Conservation (phyloP, 1,140 invertebrate species). For the Caerostris extrusa region DNA sequence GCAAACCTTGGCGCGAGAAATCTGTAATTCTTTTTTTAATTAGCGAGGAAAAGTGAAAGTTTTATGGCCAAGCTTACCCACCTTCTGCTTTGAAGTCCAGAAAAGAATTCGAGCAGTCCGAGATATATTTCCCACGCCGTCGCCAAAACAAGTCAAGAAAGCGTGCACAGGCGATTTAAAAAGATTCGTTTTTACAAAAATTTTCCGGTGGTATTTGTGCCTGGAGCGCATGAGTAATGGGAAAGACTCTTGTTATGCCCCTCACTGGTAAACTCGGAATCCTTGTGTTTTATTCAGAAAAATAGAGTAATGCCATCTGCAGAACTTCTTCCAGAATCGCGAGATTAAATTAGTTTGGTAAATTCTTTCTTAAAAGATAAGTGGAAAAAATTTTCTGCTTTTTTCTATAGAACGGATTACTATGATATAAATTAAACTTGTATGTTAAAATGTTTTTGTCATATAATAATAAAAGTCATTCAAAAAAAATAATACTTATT, state of each 20-base stretch:
- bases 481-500: too few relatives aligned
- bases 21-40: constrained; percentile 74
- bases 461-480: too few relatives aligned
- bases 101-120: constrained; percentile 1
- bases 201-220: background rate
- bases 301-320: background rate
- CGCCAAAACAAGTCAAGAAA: background rate
- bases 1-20: constrained; percentile 16
- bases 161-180: background rate
- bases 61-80: constrained; percentile 40
- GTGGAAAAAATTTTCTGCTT: too few relatives aligned
- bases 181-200: constrained; percentile 43
- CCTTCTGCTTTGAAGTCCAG: background rate
- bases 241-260: background rate
- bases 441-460: too few relatives aligned
- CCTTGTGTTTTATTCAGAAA: background rate
- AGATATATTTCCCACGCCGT: constrained; percentile 29
- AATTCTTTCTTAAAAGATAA: background rate
- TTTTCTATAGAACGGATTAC: too few relatives aligned
- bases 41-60: constrained; percentile 71
- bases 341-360: background rate
- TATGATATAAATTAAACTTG: too few relatives aligned
- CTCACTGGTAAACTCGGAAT: background rate
- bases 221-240: background rate
- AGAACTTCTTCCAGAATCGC: background rate